Percentiles rank a stretch among this genome's conserved stretches.
Evolutionary conservation across 1,140 invertebrate species (phyloP).

Genomic region (Diprion similis): DNA sequence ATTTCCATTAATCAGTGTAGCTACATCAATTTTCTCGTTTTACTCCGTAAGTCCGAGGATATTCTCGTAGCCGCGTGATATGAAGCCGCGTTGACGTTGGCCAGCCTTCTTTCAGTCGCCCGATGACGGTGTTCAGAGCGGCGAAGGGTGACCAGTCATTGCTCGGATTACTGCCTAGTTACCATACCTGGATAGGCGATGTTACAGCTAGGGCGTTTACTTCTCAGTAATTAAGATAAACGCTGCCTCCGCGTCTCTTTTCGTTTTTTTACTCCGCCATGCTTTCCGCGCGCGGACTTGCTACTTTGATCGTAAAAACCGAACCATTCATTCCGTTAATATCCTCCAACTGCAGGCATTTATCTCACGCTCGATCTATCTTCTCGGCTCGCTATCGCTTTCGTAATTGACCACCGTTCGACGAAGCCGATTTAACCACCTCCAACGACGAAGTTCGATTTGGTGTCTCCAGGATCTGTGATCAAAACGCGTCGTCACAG

Average conservation of each 20-base stretch:
- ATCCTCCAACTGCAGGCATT: background rate
- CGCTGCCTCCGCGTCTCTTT: background rate
- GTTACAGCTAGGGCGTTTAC: background rate
- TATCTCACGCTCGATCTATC: background rate
- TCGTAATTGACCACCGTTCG: background rate
- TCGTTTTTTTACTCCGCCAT: background rate
- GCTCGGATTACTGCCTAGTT: background rate
- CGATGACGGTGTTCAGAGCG: background rate
- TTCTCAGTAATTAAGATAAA: slow-evolving; percentile 3
- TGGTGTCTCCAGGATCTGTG: too few species aligned
- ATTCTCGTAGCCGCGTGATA: too few species aligned
- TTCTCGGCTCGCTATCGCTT: background rate
- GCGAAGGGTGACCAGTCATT: background rate
- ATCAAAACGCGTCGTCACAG: too few species aligned
- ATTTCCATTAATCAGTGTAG: background rate
- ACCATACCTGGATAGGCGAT: background rate
- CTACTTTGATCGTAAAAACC: background rate
- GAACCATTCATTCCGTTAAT: background rate
- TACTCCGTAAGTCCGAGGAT: background rate
- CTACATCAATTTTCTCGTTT: background rate
- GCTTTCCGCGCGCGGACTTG: background rate
- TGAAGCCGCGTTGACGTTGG: background rate
- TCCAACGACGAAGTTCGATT: background rate
- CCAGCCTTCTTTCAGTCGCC: background rate
- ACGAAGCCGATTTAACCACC: background rate